A percentile compares a stretch with the other conserved stretches of the same genome.
These are phyloP conservation scores for Nomada fabriciana DNA, from an alignment of 2,888 invertebrate species.

Conservation along the genomic window DNA sequence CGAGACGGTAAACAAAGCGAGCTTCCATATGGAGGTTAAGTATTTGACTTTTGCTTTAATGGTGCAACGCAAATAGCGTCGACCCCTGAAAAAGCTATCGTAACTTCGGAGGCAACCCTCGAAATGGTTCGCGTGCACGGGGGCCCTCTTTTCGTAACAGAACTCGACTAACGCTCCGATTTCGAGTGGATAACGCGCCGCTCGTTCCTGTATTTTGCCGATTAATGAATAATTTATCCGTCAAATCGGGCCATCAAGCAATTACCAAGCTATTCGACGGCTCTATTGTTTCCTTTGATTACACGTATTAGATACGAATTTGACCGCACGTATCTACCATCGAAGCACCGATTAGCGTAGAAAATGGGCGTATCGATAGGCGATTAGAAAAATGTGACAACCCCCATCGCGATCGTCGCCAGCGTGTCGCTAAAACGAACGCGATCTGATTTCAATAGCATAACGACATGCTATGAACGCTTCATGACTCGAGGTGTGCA, in stretches of 20 bases:
- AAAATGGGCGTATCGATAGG: not conserved
- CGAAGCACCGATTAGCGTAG: not conserved
- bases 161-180: conserved; percentile 68
- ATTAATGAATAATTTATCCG: conserved; percentile 80
- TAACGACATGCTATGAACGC: conserved; percentile 57
- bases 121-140: conserved; percentile 74
- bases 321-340: not conserved
- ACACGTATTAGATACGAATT: not conserved
- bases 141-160: conserved; percentile 40
- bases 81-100: conserved; percentile 55
- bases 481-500: conserved; percentile 53
- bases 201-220: conserved; percentile 65
- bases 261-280: conserved; percentile 3
- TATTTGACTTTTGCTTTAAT: conserved; percentile 61
- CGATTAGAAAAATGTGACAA: not conserved
- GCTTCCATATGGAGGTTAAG: conserved; percentile 41
- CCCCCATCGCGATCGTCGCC: conserved; percentile 47
- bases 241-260: conserved; percentile 42
- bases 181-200: conserved; percentile 72
- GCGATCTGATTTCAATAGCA: conserved; percentile 61
- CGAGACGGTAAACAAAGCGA: conserved; percentile 13
- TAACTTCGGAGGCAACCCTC: conserved; percentile 45
- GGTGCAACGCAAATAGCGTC: conserved; percentile 46
- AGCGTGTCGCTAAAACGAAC: conserved; percentile 10
- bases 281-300: conserved; percentile 7